A percentile compares a stretch with the other conserved stretches of the same genome.
Conservation (phyloP, 2,113 vertebrate genomes). For the Columba livia region DNA sequence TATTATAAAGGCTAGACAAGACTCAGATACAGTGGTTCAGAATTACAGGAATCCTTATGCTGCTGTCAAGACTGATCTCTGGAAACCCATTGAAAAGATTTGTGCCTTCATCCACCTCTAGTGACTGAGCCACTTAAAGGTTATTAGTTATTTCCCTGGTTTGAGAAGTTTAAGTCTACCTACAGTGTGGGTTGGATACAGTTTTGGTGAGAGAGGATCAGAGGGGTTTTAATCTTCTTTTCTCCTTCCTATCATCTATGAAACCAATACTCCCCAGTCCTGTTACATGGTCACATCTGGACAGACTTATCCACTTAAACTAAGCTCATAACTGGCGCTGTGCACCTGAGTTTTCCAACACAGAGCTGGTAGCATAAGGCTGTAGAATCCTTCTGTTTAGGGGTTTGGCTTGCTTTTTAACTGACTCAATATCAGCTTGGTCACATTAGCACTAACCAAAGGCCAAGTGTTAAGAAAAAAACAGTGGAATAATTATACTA, state of each 20-base stretch:
- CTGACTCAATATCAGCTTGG: neutral
- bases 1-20: neutral
- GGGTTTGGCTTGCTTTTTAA: neutral
- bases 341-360: neutral
- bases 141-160: neutral
- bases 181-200: neutral
- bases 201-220: neutral
- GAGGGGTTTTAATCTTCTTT: neutral
- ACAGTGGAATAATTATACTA: neutral
- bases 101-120: neutral
- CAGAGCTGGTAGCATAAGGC: neutral
- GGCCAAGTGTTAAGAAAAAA: neutral
- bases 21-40: neutral
- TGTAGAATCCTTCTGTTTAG: neutral
- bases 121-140: neutral
- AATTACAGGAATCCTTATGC: neutral
- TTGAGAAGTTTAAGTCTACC: neutral
- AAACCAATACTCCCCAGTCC: neutral
- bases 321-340: fast-evolving
- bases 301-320: neutral
- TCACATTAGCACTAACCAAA: neutral
- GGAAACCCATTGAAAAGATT: neutral
- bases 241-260: neutral
- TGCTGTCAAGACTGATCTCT: neutral
- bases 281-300: neutral